Evolutionary conservation across 2,113 vertebrate species (phyloP).

Genomic region (Natator depressus): DNA sequence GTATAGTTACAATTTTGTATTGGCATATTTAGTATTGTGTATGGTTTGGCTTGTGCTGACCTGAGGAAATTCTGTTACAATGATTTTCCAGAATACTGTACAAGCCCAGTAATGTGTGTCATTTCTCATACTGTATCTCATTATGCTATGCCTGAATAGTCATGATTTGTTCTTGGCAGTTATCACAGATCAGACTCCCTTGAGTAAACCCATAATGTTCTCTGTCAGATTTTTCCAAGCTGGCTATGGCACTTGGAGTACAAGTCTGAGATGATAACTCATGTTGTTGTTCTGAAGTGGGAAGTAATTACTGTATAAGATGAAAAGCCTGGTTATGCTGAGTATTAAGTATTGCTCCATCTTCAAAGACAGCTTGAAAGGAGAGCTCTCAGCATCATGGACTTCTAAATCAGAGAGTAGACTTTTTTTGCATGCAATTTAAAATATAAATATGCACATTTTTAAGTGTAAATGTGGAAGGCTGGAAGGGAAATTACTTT

Average conservation of each 20-base stretch:
- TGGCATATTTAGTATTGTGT: not conserved
- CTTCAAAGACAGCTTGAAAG: slow-evolving; percentile 50
- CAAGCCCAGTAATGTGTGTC: not conserved
- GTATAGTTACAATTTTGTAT: not conserved
- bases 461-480: slow-evolving; percentile 33
- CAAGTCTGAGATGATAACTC: slow-evolving; percentile 58
- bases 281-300: slow-evolving; percentile 66
- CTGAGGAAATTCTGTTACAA: slow-evolving; percentile 2
- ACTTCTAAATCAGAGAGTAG: slow-evolving; percentile 49
- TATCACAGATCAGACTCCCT: slow-evolving; percentile 48
- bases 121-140: slow-evolving; percentile 34
- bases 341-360: slow-evolving; percentile 67
- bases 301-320: slow-evolving; percentile 68
- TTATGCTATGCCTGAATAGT: slow-evolving; percentile 16
- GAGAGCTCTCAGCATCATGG: slow-evolving; percentile 38
- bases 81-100: slow-evolving; percentile 14
- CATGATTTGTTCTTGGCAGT: slow-evolving; percentile 52
- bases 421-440: slow-evolving; percentile 45
- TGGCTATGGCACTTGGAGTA: slow-evolving; percentile 9
- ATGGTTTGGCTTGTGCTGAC: not conserved
- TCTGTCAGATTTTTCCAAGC: slow-evolving; percentile 46
- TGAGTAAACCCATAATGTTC: slow-evolving; percentile 39
- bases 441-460: slow-evolving; percentile 14
- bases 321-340: slow-evolving; percentile 61
- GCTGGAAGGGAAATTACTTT: slow-evolving; percentile 30